phyloP scores from a whole-genome alignment of 2,113 vertebrate genomes.

The Psilopogon haemacephalus region DNA sequence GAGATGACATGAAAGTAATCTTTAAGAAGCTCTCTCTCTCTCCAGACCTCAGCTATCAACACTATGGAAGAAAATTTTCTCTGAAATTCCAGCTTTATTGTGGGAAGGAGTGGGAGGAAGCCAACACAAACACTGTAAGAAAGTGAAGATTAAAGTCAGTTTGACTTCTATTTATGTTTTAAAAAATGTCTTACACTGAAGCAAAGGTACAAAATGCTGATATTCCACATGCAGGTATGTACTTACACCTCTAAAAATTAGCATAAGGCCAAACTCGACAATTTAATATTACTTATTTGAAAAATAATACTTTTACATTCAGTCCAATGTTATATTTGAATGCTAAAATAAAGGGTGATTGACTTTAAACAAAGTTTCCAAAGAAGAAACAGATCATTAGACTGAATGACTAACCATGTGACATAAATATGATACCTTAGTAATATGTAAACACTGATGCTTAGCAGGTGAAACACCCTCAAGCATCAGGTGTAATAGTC shows the following conservation, averaged over 20 bases:
- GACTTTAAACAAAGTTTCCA: neutral
- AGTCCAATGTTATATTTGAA: neutral
- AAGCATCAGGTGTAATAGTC: neutral
- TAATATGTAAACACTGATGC: neutral
- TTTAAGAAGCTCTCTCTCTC: neutral
- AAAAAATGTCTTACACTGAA: neutral
- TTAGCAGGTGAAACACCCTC: neutral
- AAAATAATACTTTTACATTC: neutral
- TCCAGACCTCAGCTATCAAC: neutral
- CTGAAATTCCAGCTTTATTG: neutral
- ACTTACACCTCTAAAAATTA: neutral
- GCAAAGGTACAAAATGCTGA: neutral
- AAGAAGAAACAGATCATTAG: neutral
- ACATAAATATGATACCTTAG: neutral
- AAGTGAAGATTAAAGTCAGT: neutral
- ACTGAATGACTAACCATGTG: neutral
- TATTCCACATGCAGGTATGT: neutral
- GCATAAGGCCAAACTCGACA: neutral
- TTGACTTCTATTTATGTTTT: neutral
- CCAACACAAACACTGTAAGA: neutral
- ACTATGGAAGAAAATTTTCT: neutral
- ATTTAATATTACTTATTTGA: neutral
- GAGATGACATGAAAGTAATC: neutral
- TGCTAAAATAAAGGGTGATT: neutral
- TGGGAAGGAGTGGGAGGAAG: too few species aligned